Conservation (phyloP, 23 tunicate species). For the Clavelina lepadiformis region DNA sequence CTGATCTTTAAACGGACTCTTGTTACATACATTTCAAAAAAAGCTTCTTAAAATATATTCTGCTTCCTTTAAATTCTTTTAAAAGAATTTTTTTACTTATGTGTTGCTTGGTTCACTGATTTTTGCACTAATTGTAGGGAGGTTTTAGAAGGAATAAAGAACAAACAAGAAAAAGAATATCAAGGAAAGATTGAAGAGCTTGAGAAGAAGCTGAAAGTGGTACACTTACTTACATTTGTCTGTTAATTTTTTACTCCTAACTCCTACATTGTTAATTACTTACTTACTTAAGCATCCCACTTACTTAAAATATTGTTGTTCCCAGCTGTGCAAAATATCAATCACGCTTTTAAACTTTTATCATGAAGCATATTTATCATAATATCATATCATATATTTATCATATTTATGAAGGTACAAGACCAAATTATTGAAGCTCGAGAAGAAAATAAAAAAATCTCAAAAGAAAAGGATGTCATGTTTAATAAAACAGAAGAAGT, state of each 20-base stretch:
- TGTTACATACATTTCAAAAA: background rate
- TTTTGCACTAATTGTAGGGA: slow-evolving; percentile 16
- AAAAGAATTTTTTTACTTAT: too few relatives aligned
- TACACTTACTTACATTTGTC: too few relatives aligned
- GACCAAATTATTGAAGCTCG: slow-evolving; percentile 8
- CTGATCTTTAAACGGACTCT: background rate
- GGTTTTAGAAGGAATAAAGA: slow-evolving; percentile 20
- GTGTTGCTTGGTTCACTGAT: too few relatives aligned
- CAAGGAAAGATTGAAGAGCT: slow-evolving; percentile 46
- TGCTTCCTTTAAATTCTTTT: too few relatives aligned
- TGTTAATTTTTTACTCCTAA: too few relatives aligned
- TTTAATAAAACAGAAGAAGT: background rate
- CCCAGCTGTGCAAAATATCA: too few relatives aligned
- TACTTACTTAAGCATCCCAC: background rate
- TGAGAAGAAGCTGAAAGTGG: slow-evolving; percentile 38
- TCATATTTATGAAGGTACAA: background rate
- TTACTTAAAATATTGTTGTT: background rate
- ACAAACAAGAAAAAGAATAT: slow-evolving; percentile 24
- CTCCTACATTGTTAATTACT: background rate
- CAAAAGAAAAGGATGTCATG: slow-evolving; percentile 9
- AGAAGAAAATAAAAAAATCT: background rate
- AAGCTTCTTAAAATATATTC: background rate
- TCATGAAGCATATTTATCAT: too few relatives aligned
- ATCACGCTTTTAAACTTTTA: too few relatives aligned
- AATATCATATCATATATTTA: too few relatives aligned